These are phyloP conservation scores for Euleptes europaea DNA, from an alignment of 2,113 vertebrate species.

Conservation along the genomic window DNA sequence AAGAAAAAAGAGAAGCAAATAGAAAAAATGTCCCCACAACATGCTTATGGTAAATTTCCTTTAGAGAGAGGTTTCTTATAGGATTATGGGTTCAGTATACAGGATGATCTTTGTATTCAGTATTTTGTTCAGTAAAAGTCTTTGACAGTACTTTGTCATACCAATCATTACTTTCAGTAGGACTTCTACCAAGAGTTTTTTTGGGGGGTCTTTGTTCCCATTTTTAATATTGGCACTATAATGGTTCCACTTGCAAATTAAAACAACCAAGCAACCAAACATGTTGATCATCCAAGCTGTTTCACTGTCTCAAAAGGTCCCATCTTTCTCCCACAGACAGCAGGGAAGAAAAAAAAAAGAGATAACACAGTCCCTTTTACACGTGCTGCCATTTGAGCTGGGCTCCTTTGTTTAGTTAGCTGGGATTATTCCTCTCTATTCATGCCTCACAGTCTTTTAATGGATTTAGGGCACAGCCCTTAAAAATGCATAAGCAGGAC, in stretches of 20 bases:
- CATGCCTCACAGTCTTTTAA: slow-evolving; percentile 49
- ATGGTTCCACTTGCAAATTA: neutral
- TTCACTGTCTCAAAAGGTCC: slow-evolving; percentile 9
- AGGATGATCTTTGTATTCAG: slow-evolving; percentile 13
- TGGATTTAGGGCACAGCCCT: slow-evolving; percentile 68
- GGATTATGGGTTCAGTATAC: neutral
- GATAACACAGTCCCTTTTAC: neutral
- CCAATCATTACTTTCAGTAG: no score
- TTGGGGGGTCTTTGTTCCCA: neutral
- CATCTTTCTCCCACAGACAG: neutral
- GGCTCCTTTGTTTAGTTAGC: slow-evolving; percentile 20
- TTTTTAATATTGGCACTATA: neutral
- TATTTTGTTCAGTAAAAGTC: neutral
- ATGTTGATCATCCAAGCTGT: neutral
- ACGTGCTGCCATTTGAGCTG: slow-evolving; percentile 52
- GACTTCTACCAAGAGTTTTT: neutral
- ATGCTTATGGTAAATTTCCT: slow-evolving; percentile 61
- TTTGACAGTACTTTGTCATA: neutral
- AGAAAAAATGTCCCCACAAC: neutral
- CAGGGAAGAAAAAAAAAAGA: slow-evolving; percentile 11
- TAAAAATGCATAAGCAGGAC: slow-evolving; percentile 70
- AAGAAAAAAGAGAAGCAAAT: slow-evolving; percentile 17
- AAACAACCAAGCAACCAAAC: neutral
- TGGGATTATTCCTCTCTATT: slow-evolving; percentile 52
- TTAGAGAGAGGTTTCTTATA: slow-evolving; percentile 41